Evolutionary conservation across 2,888 invertebrate species (phyloP), one percentile per base, ranked within the genome.

Genomic region (Hartigia nigra): DNA sequence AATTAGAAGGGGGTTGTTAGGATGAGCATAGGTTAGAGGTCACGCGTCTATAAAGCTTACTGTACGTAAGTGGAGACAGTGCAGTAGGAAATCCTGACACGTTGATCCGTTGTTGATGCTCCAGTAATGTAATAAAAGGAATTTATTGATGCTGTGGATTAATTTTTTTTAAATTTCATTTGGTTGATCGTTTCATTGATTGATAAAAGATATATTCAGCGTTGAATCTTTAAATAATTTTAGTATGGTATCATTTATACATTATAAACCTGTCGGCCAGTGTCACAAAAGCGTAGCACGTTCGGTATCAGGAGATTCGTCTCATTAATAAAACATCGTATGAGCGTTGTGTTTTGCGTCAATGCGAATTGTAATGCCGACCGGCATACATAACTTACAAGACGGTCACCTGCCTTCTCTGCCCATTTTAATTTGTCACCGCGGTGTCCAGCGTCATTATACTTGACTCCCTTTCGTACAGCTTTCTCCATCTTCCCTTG

Each of bases 351-450:
- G 79, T 79, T 79, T 76, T 76, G 76, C 76, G 79, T 76, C 79
- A 76, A 76, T 76, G 78, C 76, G 78, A 78, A 78, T 78, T 74
- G 78, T 36, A 39, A n/a, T 70, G 31, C 75, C 72, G 72, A 12
- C 72, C 31, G 72, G 32, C 72, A 72, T 72, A 72, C 72, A 31
- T 72, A 72, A 31, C 31, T 32, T 31, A 72, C 31, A 32, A 32
- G 72, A 12, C 14, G 72, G 32, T 32, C 72, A 32, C 31, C 72
- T 72, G 72, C 31, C 72, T 72, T 72, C 31, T 72, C 32, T 80
- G 69, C 79, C 81, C 81, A 84, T 82, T 86, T 86, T 86, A 86
- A 86, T 86, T 85, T 86, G 85, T 86, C 86, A 86, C 83, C 82
- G 80, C 80, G 78, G 32, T 72, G 32, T 32, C 72, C 72, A 14